Evolutionary conservation across 2,888 invertebrate species (phyloP), one percentile per base, ranked within the genome.

Genomic region (Drosophila meridiana): DNA sequence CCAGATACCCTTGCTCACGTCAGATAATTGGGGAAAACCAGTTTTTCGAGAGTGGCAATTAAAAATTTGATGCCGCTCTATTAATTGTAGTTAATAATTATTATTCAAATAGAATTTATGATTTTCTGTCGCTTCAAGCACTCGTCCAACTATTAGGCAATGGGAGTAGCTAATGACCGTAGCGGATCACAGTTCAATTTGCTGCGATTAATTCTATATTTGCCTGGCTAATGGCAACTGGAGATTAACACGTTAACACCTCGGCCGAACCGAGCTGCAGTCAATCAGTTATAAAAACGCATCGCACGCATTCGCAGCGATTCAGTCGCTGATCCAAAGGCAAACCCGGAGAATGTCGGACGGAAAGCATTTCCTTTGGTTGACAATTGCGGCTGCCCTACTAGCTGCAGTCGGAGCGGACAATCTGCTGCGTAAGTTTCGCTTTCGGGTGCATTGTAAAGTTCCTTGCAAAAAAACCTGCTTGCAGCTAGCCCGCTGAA

Each of bases 401-500:
- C 6, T 20, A 34, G 32, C 13, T 26, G 28, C 47, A 30, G n/a
- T 20, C 36, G 20, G 38, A 7, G 56, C 50, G 13, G 32, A 11
- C 4, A 2, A 40, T 28, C 14, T 8, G 11, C 38, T 69, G 40
- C 69, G 69, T 69, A 34, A 68, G 69, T 67, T 14, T 28, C 42
- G 28, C 0, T n/a, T 20, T 13, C 14, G 28, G 28, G 8, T 4
- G 36, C 40, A 14, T 55, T 42, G 42, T 56, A 42, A 56, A 40
- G 14, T 9, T 40, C 40, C 13, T 38, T 30, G 38, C 28, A 55
- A 30, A 48, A 32, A 4, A 6, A 28, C 28, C 26, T 38, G 38
- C 7, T 58, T 13, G 11, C 62, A 90, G 90, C 89, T 55, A 55
- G 67, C 14, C 75, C 81, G 0, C 36, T 90, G 13, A 64, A 73